Evolutionary conservation across 2,797 vertebrate genomes (phyloP).

Genomic region (Erithacus rubecula): DNA sequence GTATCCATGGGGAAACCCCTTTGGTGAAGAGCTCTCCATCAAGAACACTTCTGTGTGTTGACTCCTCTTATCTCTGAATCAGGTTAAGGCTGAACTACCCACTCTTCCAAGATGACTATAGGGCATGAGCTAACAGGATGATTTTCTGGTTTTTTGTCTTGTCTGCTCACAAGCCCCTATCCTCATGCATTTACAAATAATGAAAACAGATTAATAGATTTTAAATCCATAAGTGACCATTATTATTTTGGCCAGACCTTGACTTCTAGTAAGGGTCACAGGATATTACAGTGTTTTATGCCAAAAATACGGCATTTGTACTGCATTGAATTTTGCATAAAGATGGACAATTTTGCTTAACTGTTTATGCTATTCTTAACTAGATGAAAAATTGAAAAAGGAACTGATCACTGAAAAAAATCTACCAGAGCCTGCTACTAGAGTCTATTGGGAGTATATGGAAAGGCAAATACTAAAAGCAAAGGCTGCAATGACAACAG

Average conservation of each 20-base stretch:
- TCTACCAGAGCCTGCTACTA: not conserved
- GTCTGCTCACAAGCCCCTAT: not conserved
- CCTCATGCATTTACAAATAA: not conserved
- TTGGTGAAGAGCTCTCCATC: not conserved
- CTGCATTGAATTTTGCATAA: not conserved
- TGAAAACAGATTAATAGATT: not conserved
- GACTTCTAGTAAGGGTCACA: not conserved
- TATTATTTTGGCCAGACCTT: not conserved
- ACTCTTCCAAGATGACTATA: not conserved
- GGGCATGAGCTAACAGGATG: not conserved
- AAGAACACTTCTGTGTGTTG: not conserved
- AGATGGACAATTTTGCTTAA: not conserved
- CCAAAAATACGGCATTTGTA: not conserved
- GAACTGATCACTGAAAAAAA: not conserved
- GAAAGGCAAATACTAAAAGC: not conserved
- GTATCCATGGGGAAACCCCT: not conserved
- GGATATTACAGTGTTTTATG: not conserved
- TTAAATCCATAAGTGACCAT: not conserved
- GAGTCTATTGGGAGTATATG: not conserved
- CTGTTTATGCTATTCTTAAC: not conserved
- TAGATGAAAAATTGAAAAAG: not conserved
- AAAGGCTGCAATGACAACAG: not conserved
- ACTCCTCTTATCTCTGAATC: not conserved
- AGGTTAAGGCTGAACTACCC: not conserved
- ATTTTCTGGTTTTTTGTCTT: not conserved